A percentile compares a stretch with the other conserved stretches of the same genome.
These are phyloP conservation scores for Lophotriccus pileatus DNA, from an alignment of 2,797 vertebrate species.

Conservation along the genomic window DNA sequence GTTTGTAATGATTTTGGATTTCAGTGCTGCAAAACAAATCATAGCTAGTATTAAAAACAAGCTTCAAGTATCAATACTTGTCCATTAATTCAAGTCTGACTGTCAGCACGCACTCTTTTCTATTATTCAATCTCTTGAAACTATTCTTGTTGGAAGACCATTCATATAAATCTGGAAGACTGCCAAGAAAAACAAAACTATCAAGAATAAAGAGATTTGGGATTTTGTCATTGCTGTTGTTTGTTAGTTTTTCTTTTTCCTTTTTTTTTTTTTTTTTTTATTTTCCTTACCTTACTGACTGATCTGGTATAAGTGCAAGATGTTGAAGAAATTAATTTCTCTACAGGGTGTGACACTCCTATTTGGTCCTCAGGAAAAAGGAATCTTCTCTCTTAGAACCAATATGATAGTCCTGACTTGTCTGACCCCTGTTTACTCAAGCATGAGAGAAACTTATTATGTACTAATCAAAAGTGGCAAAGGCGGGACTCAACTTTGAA, in stretches of 20 bases:
- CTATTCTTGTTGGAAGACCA: not conserved
- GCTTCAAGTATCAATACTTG: not conserved
- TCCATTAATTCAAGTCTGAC: not conserved
- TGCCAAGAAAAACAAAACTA: not conserved
- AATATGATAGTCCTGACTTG: not conserved
- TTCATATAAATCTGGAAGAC: not conserved
- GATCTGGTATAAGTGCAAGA: not conserved
- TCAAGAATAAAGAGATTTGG: not conserved
- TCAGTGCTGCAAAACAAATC: not conserved
- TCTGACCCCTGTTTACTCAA: not conserved
- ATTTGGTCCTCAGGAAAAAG: not conserved
- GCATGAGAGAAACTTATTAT: not conserved
- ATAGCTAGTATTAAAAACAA: not conserved
- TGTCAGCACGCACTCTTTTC: not conserved
- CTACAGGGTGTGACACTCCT: not conserved
- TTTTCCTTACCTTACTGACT: not conserved
- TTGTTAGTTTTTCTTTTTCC: not conserved
- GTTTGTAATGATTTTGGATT: not conserved
- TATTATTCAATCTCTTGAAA: not conserved
- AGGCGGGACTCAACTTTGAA: fast-evolving
- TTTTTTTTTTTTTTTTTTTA: not conserved
- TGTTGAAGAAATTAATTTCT: not conserved
- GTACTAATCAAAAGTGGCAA: not conserved
- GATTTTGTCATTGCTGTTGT: not conserved
- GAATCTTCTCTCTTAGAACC: not conserved